These are phyloP conservation scores for Micromys minutus DNA, from an alignment of 2,113 vertebrate species.

Conservation along the genomic window DNA sequence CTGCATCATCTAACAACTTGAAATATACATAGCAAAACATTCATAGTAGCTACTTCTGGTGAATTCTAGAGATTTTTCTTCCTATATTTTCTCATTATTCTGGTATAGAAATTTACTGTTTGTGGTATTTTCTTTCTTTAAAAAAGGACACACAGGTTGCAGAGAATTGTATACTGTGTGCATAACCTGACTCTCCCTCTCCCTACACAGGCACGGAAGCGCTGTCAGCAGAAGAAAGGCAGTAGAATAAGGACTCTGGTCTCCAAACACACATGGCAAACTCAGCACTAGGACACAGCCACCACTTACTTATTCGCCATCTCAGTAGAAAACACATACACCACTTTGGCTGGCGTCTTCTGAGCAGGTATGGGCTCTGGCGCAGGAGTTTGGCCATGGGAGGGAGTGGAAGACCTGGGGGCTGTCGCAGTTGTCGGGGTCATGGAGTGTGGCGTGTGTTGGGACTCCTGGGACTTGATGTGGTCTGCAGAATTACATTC, in stretches of 20 bases:
- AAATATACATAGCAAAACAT: not conserved
- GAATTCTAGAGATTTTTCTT: not conserved
- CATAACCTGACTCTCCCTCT: too few species aligned
- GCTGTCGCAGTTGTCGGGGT: slow-evolving; percentile 89
- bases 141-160: not conserved
- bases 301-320: slow-evolving; percentile 98
- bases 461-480: slow-evolving; percentile 93
- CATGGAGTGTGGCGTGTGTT: slow-evolving; percentile 90
- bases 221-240: not conserved
- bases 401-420: slow-evolving; percentile 93
- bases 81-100: slow-evolving; percentile 15
- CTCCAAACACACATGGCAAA: not conserved
- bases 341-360: slow-evolving; percentile 96
- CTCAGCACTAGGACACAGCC: slow-evolving; percentile 25
- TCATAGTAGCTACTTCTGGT: not conserved
- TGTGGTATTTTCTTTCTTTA: not conserved
- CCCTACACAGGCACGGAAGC: not conserved
- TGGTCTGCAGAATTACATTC: slow-evolving; percentile 97
- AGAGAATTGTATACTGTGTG: not conserved
- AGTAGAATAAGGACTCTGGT: not conserved
- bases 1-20: not conserved
- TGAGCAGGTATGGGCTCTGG: slow-evolving; percentile 91
- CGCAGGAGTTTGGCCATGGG: slow-evolving; percentile 92
- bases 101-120: not conserved
- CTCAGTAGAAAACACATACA: slow-evolving; percentile 99